Evolutionary conservation across 2,797 vertebrate genomes (phyloP).

Genomic region (Gila robusta): DNA sequence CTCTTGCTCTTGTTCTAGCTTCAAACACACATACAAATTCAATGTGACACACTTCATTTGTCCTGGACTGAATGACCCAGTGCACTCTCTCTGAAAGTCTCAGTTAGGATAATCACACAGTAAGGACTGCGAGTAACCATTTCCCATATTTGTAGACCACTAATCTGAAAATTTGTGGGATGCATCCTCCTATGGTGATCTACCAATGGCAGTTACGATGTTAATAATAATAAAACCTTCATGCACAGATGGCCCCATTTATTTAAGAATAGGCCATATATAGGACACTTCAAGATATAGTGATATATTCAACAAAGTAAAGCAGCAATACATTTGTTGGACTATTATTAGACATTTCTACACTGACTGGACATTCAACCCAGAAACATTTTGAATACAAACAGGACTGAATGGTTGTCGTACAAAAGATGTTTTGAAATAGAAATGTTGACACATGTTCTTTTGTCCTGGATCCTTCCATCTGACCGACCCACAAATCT

Average conservation of each 20-base stretch:
- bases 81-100: neutral
- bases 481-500: slow-evolving; percentile 57
- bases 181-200: neutral
- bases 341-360: neutral
- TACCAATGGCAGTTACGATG: neutral
- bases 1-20: slow-evolving; percentile 55
- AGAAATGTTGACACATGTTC: slow-evolving; percentile 51
- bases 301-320: neutral
- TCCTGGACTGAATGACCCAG: neutral
- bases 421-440: slow-evolving; percentile 10
- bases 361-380: neutral
- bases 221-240: neutral
- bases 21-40: neutral
- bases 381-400: neutral
- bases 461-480: slow-evolving; percentile 72
- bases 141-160: neutral
- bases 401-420: neutral
- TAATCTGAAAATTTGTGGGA: neutral
- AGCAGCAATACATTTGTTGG: neutral
- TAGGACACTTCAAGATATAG: neutral
- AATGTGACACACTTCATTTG: neutral
- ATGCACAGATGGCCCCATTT: neutral
- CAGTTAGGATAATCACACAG: neutral
- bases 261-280: neutral
- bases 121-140: neutral